Conservation (phyloP, 2,888 invertebrate genomes). For the Crossocerus cetratus region DNA sequence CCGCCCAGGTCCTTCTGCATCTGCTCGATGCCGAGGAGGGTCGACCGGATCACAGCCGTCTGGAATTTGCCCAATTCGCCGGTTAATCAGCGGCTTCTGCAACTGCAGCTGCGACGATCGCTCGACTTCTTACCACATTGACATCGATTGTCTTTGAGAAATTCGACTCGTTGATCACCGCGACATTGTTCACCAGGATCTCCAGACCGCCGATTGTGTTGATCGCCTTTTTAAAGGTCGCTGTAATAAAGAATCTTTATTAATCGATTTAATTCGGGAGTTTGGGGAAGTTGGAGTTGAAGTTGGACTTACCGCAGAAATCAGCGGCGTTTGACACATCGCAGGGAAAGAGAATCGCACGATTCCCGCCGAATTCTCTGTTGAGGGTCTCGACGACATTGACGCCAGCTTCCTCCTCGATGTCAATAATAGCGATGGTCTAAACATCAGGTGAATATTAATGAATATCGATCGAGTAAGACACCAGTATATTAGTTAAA, state of each 20-base stretch:
- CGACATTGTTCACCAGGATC: slow-evolving; percentile 78
- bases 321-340: slow-evolving; percentile 68
- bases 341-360: slow-evolving; percentile 65
- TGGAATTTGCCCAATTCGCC: slow-evolving; percentile 46
- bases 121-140: slow-evolving; percentile 67
- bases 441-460: slow-evolving; percentile 25
- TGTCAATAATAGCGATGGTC: slow-evolving; percentile 67
- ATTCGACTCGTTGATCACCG: slow-evolving; percentile 68
- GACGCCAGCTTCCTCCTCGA: slow-evolving; percentile 55
- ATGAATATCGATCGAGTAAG: too few species aligned
- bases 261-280: not conserved
- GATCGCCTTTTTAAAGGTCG: slow-evolving; percentile 77
- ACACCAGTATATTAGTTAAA: too few species aligned
- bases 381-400: slow-evolving; percentile 63
- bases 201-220: slow-evolving; percentile 77
- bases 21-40: slow-evolving; percentile 76
- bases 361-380: slow-evolving; percentile 66
- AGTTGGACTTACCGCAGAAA: slow-evolving; percentile 64
- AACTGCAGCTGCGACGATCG: not conserved
- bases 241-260: slow-evolving; percentile 59
- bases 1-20: slow-evolving; percentile 77
- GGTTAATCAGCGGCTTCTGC: not conserved
- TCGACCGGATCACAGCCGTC: slow-evolving; percentile 76
- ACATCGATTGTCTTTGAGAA: slow-evolving; percentile 68
- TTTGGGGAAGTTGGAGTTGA: not conserved